Evolutionary conservation across 2,888 invertebrate genomes (phyloP).

Genomic region (Parnassius orleans): DNA sequence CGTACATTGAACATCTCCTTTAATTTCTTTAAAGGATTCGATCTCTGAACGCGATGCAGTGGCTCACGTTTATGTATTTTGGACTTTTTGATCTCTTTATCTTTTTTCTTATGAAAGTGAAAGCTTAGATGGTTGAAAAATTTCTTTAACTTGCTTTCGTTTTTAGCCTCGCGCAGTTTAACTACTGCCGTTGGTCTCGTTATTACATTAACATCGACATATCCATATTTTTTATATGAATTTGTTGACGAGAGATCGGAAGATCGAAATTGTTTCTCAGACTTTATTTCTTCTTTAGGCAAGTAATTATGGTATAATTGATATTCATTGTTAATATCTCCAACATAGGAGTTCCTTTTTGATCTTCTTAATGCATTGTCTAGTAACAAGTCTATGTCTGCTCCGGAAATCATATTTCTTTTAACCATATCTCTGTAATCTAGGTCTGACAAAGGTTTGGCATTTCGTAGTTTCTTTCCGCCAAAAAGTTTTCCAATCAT

Average conservation of each 20-base stretch:
- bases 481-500: not conserved
- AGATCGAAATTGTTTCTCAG: not conserved
- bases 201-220: conserved; percentile 22
- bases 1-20: conserved; percentile 43
- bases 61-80: conserved; percentile 33
- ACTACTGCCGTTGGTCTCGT: conserved; percentile 18
- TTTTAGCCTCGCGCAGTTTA: conserved; percentile 29
- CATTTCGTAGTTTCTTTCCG: not conserved
- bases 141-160: conserved; percentile 36
- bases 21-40: conserved; percentile 49
- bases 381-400: conserved; percentile 5
- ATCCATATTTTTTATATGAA: conserved; percentile 17
- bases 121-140: conserved; percentile 43
- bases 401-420: not conserved
- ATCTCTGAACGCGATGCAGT: conserved; percentile 35
- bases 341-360: not conserved
- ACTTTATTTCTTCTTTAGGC: conserved; percentile 11
- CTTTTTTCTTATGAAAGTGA: conserved; percentile 32
- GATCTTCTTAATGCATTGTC: conserved; percentile 7
- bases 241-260: not conserved
- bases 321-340: conserved; percentile 1
- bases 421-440: conserved; percentile 5
- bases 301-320: conserved; percentile 17
- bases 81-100: conserved; percentile 34
- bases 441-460: not conserved